A percentile compares a stretch with the other conserved stretches of the same genome.
phyloP scores from a whole-genome alignment of 2,888 invertebrate species.

The Epinotia bilunana region DNA sequence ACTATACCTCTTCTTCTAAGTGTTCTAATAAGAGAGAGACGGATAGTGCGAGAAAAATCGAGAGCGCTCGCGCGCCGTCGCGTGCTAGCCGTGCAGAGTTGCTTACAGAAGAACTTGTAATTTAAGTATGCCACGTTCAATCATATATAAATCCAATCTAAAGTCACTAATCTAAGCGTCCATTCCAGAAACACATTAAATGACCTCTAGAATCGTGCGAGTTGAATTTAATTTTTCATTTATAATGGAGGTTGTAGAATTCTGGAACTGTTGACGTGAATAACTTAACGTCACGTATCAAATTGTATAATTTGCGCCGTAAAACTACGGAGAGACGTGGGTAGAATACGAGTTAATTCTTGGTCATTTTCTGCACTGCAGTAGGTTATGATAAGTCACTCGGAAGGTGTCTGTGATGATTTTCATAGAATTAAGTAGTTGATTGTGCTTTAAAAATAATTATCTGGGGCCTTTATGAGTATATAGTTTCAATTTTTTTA shows the following conservation, averaged over 20 bases:
- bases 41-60: too few relatives aligned
- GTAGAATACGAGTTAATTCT: neutral
- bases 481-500: too few relatives aligned
- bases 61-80: too few relatives aligned
- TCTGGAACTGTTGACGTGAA: neutral
- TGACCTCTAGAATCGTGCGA: neutral
- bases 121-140: too few relatives aligned
- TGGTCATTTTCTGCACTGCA: neutral
- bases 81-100: too few relatives aligned
- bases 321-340: neutral
- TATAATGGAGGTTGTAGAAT: neutral
- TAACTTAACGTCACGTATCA: neutral
- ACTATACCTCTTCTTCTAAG: too few relatives aligned
- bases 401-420: neutral
- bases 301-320: neutral
- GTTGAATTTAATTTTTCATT: neutral
- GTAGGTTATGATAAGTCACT: neutral
- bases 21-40: too few relatives aligned
- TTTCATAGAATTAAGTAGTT: neutral
- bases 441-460: neutral
- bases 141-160: too few relatives aligned
- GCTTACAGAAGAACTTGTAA: too few relatives aligned
- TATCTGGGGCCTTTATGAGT: neutral
- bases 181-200: too few relatives aligned
- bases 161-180: too few relatives aligned